Conservation (phyloP, 2,113 vertebrate species). For the Typhlomys cinereus region DNA sequence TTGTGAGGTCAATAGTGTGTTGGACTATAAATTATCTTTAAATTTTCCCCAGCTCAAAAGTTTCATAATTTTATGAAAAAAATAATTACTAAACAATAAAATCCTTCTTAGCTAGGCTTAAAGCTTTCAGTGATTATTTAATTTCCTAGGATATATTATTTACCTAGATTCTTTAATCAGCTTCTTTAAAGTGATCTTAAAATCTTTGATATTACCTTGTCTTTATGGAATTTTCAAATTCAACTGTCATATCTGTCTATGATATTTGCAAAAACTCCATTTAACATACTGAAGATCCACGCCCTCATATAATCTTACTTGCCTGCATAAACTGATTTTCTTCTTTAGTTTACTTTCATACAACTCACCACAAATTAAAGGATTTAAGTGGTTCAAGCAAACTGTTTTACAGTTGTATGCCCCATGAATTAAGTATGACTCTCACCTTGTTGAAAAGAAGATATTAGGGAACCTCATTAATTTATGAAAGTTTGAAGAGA, state of each 20-base stretch:
- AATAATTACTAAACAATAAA: neutral
- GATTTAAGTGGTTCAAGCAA: neutral
- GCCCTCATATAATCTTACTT: neutral
- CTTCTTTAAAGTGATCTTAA: neutral
- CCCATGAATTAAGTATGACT: fast-evolving
- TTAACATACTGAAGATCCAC: neutral
- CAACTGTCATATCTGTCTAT: neutral
- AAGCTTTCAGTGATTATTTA: neutral
- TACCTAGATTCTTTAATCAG: neutral
- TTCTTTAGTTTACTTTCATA: neutral
- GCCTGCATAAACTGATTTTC: neutral
- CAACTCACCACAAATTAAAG: neutral
- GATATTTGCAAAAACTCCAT: neutral
- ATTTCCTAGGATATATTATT: neutral
- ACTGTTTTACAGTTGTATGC: neutral
- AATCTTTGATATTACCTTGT: neutral
- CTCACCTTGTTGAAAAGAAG: neutral
- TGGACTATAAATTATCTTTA: neutral
- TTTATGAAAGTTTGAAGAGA: neutral
- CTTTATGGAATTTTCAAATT: neutral
- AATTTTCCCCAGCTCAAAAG: neutral
- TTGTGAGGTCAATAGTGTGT: too few relatives aligned
- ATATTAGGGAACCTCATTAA: neutral
- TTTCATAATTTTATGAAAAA: slow-evolving; percentile 10
- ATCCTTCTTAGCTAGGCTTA: neutral